Base-by-base conservation (phyloP, 30 jellyfish, hydroid and myxozoan species). In the Hydractinia symbiolongicarpus region DNA sequence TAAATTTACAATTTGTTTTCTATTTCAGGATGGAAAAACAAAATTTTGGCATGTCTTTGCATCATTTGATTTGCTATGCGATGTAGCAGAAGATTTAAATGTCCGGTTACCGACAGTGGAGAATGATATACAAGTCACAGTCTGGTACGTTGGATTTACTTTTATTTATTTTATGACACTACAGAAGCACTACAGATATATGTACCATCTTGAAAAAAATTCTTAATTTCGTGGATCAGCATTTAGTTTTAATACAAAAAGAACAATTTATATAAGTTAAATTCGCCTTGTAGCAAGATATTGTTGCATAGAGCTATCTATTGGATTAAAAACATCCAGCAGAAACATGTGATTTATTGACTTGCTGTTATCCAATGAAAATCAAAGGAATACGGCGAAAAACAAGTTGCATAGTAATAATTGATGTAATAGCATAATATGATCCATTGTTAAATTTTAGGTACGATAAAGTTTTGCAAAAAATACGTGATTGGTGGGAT, bases 1-100 rank as follows among this genome's bases (percentile, higher is more conserved):
- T 9, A 67, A 10, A 10, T 13, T 67, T 49, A 13, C 11, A 1
- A 16, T 76, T 55, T 50, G 13, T 17, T 8, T 19, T 76, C 50
- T 20, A n/a, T 69, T 73, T 72, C 53, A 82, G 89, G 87, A 82
- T 72, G 66, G 60, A 53, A 52, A 82, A 61, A 57, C 76, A 19
- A 50, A n/a, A 17, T 69, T 73, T 72, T 82, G 89, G 89, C 78
- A 55, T 9, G 82, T 84, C 15, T 60, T 77, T 54, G 91, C 90
- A 0, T 85, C 84, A 5, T 84, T 84, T 51, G 90, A 84, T 49
- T 21, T 78, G 5, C 56, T 84, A 9, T 77, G 91, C 78, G 93
- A 78, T 50, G 30, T 54, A 19, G 93, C 93, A 56, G 93, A 84
- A 76, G 93, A 84, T 77, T 20, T 84, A 50, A 76, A 77, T 11